Evolutionary conservation across 92 coral and sea anemone genomes (phyloP).

Genomic region (Paragorgia papillata): DNA sequence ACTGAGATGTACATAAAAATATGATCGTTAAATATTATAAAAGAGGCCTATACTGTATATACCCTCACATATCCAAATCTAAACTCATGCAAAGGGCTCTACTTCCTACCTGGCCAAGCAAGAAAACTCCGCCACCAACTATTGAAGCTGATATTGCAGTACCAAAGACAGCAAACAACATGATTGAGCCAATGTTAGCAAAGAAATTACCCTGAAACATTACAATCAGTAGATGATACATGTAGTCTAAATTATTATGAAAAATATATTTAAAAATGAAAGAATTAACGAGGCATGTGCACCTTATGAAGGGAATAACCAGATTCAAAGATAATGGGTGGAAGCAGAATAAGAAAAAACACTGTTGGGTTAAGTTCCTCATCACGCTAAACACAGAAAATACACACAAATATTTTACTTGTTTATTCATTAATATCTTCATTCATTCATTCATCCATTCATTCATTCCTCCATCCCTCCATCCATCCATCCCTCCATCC

Average conservation of each 20-base stretch:
- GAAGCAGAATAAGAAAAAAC: slow-evolving; percentile 91
- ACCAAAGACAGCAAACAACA: slow-evolving; percentile 97
- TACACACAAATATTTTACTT: too few species aligned
- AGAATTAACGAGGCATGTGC: too few species aligned
- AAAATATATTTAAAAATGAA: not conserved
- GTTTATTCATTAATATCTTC: too few species aligned
- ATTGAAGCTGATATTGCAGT: slow-evolving; percentile 93
- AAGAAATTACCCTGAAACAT: slow-evolving; percentile 89
- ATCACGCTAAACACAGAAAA: slow-evolving; percentile 67
- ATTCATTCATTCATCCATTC: too few species aligned
- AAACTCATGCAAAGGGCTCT: too few species aligned
- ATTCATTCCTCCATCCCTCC: too few species aligned
- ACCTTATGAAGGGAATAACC: slow-evolving; percentile 99
- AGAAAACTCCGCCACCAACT: slow-evolving; percentile 91
- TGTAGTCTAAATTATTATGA: not conserved
- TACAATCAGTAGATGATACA: not conserved
- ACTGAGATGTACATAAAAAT: too few species aligned
- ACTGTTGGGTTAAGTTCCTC: slow-evolving; percentile 96
- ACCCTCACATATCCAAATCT: too few species aligned
- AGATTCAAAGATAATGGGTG: slow-evolving; percentile 98
- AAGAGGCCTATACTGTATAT: too few species aligned
- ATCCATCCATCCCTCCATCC: too few species aligned
- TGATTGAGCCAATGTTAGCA: slow-evolving; percentile 93
- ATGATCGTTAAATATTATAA: too few species aligned
- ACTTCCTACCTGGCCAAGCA: slow-evolving; percentile 83